Conservation (phyloP, 2,113 vertebrate species). For the Galbula dea region DNA sequence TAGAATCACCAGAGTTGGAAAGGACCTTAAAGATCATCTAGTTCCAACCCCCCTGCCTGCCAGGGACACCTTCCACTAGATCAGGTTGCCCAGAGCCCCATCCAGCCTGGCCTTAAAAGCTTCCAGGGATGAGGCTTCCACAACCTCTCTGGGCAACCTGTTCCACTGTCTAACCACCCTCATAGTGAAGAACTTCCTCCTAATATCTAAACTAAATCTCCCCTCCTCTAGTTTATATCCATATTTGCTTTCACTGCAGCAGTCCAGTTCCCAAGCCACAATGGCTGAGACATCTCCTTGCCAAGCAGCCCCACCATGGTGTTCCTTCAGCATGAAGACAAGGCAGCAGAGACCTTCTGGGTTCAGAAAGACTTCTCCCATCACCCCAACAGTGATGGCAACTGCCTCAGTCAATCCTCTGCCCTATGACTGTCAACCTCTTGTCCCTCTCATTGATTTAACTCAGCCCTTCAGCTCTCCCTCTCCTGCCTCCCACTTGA, state of each 20-base stretch:
- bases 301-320: accelerated
- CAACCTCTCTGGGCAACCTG: too few relatives aligned
- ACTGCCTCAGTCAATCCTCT: not conserved
- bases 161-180: too few relatives aligned
- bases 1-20: too few relatives aligned
- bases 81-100: too few relatives aligned
- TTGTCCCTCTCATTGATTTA: not conserved
- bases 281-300: not conserved
- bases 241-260: not conserved
- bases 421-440: not conserved
- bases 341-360: not conserved
- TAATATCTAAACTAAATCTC: too few relatives aligned
- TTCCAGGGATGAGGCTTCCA: too few relatives aligned
- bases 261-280: not conserved
- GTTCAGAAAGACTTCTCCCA: not conserved
- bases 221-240: too few relatives aligned
- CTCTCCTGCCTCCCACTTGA: not conserved
- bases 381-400: not conserved
- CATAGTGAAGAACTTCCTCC: too few relatives aligned
- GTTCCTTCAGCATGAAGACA: not conserved
- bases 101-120: too few relatives aligned
- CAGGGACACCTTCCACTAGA: too few relatives aligned
- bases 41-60: too few relatives aligned
- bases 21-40: too few relatives aligned
- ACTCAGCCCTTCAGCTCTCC: not conserved